Conservation (phyloP, 2,113 vertebrate species). For the Rhinolophus sinicus region DNA sequence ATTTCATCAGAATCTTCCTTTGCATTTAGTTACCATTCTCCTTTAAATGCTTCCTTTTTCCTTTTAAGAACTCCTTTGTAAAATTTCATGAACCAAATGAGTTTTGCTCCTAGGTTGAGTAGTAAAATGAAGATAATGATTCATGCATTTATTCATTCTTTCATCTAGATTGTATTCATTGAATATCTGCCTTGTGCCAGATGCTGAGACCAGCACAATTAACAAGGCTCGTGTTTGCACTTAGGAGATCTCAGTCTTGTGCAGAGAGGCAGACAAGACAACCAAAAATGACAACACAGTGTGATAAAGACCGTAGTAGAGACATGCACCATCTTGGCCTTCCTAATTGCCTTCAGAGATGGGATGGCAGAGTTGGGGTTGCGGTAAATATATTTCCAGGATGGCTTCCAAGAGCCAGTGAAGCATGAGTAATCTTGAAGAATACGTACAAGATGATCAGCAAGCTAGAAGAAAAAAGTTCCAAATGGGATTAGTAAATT, state of each 20-base stretch:
- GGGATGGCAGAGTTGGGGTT: not conserved
- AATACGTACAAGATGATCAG: not conserved
- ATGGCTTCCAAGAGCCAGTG: not conserved
- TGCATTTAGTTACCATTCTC: slow-evolving; percentile 10
- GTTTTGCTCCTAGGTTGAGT: not conserved
- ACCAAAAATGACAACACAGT: not conserved
- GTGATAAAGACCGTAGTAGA: not conserved
- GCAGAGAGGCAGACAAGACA: not conserved
- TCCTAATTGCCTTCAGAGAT: not conserved
- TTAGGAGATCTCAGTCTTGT: not conserved
- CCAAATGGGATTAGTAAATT: not conserved
- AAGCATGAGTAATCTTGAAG: not conserved
- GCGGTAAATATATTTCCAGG: not conserved
- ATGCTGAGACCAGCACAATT: not conserved
- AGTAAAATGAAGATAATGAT: slow-evolving; percentile 33
- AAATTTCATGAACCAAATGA: slow-evolving; percentile 14
- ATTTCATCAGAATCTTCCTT: not conserved
- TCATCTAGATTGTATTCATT: not conserved
- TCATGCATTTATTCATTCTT: slow-evolving; percentile 49
- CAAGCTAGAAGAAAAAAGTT: not conserved
- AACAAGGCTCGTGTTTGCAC: not conserved
- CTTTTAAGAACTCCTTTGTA: not conserved
- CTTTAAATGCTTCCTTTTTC: slow-evolving; percentile 3
- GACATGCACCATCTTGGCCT: not conserved
- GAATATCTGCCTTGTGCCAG: not conserved